Conservation (phyloP, 2,888 invertebrate species). For the Trissolcus japonicus region DNA sequence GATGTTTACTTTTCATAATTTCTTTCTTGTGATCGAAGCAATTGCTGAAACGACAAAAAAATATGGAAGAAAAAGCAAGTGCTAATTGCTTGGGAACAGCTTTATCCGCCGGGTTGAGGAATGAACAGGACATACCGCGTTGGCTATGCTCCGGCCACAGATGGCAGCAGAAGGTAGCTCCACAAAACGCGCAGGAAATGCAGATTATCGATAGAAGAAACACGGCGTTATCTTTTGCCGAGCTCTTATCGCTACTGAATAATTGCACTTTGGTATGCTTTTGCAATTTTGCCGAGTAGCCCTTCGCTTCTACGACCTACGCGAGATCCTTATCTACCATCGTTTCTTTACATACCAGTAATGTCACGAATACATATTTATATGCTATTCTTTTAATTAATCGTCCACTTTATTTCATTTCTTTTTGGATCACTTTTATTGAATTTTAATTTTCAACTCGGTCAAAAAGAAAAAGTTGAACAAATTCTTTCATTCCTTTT, state of each 20-base stretch:
- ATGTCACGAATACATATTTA: slow-evolving; percentile 35
- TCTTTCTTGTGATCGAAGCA: slow-evolving; percentile 28
- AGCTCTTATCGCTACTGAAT: slow-evolving; percentile 58
- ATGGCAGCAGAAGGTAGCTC: slow-evolving; percentile 64
- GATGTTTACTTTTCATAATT: slow-evolving; percentile 19
- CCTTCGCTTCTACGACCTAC: slow-evolving; percentile 50
- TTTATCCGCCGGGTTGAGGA: slow-evolving; percentile 64
- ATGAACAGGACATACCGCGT: slow-evolving; percentile 41
- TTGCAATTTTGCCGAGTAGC: slow-evolving; percentile 54
- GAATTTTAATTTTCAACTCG: neutral
- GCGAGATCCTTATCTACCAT: slow-evolving; percentile 51
- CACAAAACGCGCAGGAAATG: slow-evolving; percentile 57
- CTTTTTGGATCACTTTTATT: neutral
- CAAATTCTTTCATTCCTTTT: no score
- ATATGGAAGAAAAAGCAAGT: slow-evolving; percentile 14
- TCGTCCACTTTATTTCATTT: no score
- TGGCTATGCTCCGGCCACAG: slow-evolving; percentile 59
- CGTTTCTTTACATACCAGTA: slow-evolving; percentile 43
- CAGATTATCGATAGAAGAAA: slow-evolving; percentile 60
- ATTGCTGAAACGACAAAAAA: slow-evolving; percentile 20
- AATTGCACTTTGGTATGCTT: slow-evolving; percentile 57
- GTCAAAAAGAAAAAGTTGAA: no score
- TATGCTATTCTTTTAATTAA: neutral
- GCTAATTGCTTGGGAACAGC: slow-evolving; percentile 36
- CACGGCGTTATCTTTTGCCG: slow-evolving; percentile 58